Conservation (phyloP, 2,113 vertebrate genomes). For the Galeopterus variegatus region DNA sequence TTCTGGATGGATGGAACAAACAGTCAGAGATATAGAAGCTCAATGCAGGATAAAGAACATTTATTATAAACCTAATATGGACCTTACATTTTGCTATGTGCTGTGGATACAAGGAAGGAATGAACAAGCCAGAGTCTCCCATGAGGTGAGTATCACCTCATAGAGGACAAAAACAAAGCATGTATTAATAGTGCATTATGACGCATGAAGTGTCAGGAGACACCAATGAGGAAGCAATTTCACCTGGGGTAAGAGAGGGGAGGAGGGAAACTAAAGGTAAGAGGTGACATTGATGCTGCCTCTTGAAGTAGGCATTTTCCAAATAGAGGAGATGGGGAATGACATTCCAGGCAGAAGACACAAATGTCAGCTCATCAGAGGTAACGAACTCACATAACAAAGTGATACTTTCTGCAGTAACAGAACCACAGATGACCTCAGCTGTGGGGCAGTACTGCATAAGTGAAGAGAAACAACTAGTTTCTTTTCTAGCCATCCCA, state of each 20-base stretch:
- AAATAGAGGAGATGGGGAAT: background rate
- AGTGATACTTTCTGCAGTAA: background rate
- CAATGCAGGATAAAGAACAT: background rate
- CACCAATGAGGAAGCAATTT: background rate
- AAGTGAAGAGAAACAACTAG: background rate
- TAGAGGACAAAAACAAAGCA: background rate
- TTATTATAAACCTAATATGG: background rate
- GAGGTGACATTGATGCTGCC: accelerated
- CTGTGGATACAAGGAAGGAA: background rate
- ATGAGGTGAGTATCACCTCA: background rate
- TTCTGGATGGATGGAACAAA: background rate
- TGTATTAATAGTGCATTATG: accelerated
- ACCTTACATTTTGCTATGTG: background rate
- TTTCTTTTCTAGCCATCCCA: background rate
- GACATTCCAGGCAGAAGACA: background rate
- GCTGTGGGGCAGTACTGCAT: accelerated
- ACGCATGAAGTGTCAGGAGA: background rate
- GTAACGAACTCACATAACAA: background rate
- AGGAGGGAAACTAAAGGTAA: background rate
- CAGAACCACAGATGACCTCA: background rate
- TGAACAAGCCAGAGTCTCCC: background rate
- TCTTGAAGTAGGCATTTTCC: background rate
- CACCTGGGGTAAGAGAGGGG: too few species aligned
- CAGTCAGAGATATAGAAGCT: background rate
- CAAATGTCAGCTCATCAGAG: background rate